Evolutionary conservation across 1,140 invertebrate genomes (phyloP), one percentile per base, ranked within the genome.

Genomic region (Amyelois transitella): DNA sequence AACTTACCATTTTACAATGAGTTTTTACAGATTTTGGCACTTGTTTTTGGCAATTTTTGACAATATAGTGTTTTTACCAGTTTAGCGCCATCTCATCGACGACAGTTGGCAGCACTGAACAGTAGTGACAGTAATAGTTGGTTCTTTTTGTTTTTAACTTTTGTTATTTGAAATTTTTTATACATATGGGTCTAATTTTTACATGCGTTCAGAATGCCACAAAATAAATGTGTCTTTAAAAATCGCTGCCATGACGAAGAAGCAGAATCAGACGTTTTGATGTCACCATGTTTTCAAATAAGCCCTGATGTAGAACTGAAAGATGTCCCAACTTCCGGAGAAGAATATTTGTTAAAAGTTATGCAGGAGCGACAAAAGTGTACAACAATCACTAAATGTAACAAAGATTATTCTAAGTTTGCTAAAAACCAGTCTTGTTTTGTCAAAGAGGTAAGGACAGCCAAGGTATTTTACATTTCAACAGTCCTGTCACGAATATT

Each of bases 261-360:
- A 19, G 47, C 53, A 18, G 75, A 75, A 7, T 60, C 62, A 22
- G 32, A 38, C n/a, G 5, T 3, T 8, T 59, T 74, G 20, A 58
- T 67, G 47, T 64, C 68, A 28, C 72, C 69, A 10, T 86, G 81
- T 59, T 82, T 86, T 44, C 54, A 73, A 66, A 70, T 86, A 20
- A 72, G 62, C 51, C 28, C 72, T 32, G 64, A 75, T 53, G 75
- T 83, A 0, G 61, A 75, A 60, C 56, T 77, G 4, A 86, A 77
- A 43, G 80, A 82, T 14, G 54, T 77, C 25, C 84, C 84, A 3
- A 75, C 72, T 17, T 84, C 70, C 18, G 84, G 81, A 4, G 80
- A 87, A 58, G 81, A 87, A 59, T 87, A 81, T 54, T 55, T 87
- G 20, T 53, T 83, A 25, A 78, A 72, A 68, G 81, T 87, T 45